Base-by-base conservation (phyloP, 2,113 vertebrate species). In the Amphilophus citrinellus region DNA sequence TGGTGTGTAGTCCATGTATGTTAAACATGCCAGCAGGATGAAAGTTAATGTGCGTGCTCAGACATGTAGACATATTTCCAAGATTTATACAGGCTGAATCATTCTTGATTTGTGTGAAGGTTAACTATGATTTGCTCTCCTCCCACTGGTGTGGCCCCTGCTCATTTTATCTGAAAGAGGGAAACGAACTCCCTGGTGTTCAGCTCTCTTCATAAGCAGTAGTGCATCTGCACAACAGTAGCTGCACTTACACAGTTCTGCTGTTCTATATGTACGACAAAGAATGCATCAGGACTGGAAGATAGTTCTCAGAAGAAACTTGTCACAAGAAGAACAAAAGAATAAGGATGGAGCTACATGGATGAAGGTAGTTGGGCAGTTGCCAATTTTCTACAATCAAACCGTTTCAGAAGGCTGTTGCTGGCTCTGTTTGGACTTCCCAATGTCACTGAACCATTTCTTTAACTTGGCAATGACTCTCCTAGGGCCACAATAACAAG, bases 361-460 rank as follows among this genome's bases (percentile, higher is more conserved):
- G n/a, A 47, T 32, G 3, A 39, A 44, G 37, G 42, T 62, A 39
- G 42, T 9, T 77, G n/a, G 6, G 11, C 22, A 27, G 57, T 37
- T n/a, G 73, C 35, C 27, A 1, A 7, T 30, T 80, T 14, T 32
- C 6, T 1, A 27, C 30, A 53, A 39, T 78, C 78, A 56, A 47
- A 0, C 0, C 27, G 22, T 60, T 35, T 61, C 65, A 63, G 15
- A 9, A 60, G 24, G 35, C 59, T 39, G 22, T 42, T 4, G 27
- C 57, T 83, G 18, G 14, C 13, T 77, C 30, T 76, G 11, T 59
- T 79, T 79, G 79, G 58, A 2, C 50, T 82, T 82, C 59, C 66
- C 20, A 37, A 37, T 76, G 1, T 5, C 65, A 76, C 10, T 61
- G n/a, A 82, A 77, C 57, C 47, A 66, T 75, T 84, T 61, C 22